Evolutionary conservation across 2,888 invertebrate species (phyloP).

Genomic region (Drosophila vallismaia): DNA sequence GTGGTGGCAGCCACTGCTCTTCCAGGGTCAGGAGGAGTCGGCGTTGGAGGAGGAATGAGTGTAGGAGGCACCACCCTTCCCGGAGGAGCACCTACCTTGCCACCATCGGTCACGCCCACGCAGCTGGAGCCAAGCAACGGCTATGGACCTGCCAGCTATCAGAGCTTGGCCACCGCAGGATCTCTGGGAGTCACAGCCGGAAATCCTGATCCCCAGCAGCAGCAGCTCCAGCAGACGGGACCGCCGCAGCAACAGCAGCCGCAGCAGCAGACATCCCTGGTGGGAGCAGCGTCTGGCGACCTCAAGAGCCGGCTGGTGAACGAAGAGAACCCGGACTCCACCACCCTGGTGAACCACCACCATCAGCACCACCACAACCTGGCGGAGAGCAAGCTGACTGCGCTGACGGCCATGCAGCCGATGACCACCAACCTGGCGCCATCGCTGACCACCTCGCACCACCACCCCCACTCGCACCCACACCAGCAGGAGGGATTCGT

Average conservation of each 20-base stretch:
- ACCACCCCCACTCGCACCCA: slow-evolving; percentile 44
- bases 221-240: slow-evolving; percentile 33
- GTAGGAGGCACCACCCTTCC: slow-evolving; percentile 35
- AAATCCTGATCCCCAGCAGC: slow-evolving; percentile 21
- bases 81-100: slow-evolving; percentile 36
- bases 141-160: slow-evolving; percentile 72
- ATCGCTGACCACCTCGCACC: slow-evolving; percentile 57
- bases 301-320: slow-evolving; percentile 82
- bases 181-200: slow-evolving; percentile 15
- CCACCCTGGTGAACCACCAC: slow-evolving; percentile 86
- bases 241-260: slow-evolving; percentile 31
- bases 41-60: slow-evolving; percentile 43
- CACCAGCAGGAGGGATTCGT: slow-evolving; percentile 83
- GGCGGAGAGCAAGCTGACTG: slow-evolving; percentile 83
- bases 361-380: slow-evolving; percentile 77
- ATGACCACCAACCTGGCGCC: slow-evolving; percentile 83
- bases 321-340: slow-evolving; percentile 91
- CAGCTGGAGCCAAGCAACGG: slow-evolving; percentile 72
- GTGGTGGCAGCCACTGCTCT: not conserved
- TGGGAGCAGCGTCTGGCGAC: slow-evolving; percentile 64
- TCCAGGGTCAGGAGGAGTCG: slow-evolving; percentile 42
- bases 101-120: slow-evolving; percentile 45
- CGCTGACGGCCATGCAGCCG: slow-evolving; percentile 84
- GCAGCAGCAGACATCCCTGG: slow-evolving; percentile 30
- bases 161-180: slow-evolving; percentile 57